Evolutionary conservation across 1,140 invertebrate species (phyloP), one percentile per base, ranked within the genome.

Genomic region (Drosophila sproati): DNA sequence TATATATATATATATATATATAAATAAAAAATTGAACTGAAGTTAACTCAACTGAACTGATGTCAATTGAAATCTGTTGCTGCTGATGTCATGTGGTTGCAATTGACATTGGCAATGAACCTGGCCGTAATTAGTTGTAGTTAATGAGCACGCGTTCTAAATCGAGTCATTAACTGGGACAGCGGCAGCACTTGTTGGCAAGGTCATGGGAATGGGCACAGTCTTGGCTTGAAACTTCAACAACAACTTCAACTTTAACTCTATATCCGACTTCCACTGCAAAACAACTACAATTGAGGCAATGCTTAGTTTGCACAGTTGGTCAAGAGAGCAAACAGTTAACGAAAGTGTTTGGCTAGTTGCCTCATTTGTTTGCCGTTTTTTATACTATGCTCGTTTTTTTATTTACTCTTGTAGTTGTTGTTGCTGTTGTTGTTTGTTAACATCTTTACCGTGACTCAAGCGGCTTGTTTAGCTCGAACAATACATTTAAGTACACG

Each of bases 21-120:
- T 50, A 55, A 39, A 34, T 37, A 55, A 6, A 28, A 39, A 56
- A 29, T 20, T 63, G 43, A 57, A 60, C 37, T 73, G 32, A 50
- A 12, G 34, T 37, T 34, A 56, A 72, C 10, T 54, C 37, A 56
- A 50, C 43, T 57, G 47, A 51, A 37, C 31, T 37, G 28, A 12
- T 6, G 29, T 60, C 48, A 60, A 45, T n/a, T 43, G 67, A 20
- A 31, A 39, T 34, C 7, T 31, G 45, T 7, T 63, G 45, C 2
- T 37, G 68, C 77, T 86, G 82, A 86, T 86, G 82, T 86, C 82
- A 86, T 86, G 43, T 68, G 3, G 10, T 12, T 86, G 83, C 83
- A 87, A 86, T 88, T 87, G 83, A 72, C 85, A 88, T 88, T 88
- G 83, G 67, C 85, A 88, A 88, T 89, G 85, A 88, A 83, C 80